These are phyloP conservation scores for Leucophenga varia DNA, from an alignment of 1,140 invertebrate species.

Conservation along the genomic window DNA sequence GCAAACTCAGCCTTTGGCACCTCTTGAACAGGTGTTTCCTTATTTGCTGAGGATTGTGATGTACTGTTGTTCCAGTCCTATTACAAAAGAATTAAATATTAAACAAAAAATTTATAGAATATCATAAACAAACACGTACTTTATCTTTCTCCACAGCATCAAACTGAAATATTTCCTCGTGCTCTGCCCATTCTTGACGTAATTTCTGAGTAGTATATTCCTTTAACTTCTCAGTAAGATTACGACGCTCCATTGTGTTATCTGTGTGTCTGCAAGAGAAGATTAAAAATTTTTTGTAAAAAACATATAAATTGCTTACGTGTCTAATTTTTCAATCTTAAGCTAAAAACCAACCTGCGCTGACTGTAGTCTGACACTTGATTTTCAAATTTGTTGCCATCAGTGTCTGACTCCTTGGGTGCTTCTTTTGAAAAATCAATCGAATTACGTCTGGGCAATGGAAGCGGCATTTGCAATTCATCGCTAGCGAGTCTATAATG, in stretches of 20 bases:
- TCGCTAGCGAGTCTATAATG: constrained; percentile 52
- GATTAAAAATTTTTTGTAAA: background rate
- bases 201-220: constrained; percentile 54
- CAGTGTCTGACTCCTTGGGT: constrained; percentile 32
- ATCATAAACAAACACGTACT: too few species aligned
- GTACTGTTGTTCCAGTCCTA: constrained; percentile 15
- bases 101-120: too few species aligned
- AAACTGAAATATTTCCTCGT: constrained; percentile 48
- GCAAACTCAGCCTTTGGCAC: constrained; percentile 8
- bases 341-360: constrained; percentile 57
- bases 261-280: constrained; percentile 44
- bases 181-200: constrained; percentile 53
- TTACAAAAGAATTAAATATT: background rate
- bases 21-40: constrained; percentile 2
- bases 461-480: constrained; percentile 51
- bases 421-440: constrained; percentile 59
- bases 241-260: constrained; percentile 43
- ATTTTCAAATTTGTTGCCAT: constrained; percentile 59
- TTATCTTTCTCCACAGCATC: constrained; percentile 31
- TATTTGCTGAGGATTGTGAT: constrained; percentile 5
- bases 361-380: constrained; percentile 67
- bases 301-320: background rate
- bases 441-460: constrained; percentile 60
- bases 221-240: constrained; percentile 38
- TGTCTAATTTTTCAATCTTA: background rate